A percentile compares a stretch with the other conserved stretches of the same genome.
Evolutionary conservation across 2,888 invertebrate genomes (phyloP).

Genomic region (Cyclophora albipunctata): DNA sequence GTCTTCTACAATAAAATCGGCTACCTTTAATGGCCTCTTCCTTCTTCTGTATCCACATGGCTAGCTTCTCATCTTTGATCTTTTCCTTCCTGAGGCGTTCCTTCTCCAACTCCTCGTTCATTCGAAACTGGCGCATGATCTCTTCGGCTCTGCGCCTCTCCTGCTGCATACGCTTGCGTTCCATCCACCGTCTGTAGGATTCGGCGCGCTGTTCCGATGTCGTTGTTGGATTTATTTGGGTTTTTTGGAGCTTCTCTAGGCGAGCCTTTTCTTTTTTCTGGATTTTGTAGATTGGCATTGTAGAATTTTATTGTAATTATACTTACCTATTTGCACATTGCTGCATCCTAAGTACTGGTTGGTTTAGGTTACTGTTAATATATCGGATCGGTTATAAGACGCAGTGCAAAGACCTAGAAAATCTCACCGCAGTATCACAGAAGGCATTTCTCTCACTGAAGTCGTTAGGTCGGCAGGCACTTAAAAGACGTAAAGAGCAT

Average conservation of each 20-base stretch:
- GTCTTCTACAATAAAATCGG: too few species aligned
- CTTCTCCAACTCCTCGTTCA: constrained; percentile 48
- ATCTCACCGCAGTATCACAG: too few species aligned
- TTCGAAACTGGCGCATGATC: constrained; percentile 49
- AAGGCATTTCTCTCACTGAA: too few species aligned
- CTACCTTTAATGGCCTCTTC: constrained; percentile 75
- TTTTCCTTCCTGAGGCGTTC: constrained; percentile 50
- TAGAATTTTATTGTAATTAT: too few species aligned
- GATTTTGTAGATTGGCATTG: background rate
- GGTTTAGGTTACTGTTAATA: background rate
- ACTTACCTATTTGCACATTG: too few species aligned
- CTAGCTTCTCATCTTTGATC: constrained; percentile 63
- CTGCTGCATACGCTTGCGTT: constrained; percentile 56
- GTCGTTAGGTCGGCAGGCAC: too few species aligned
- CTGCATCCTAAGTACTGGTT: too few species aligned
- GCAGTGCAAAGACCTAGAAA: too few species aligned
- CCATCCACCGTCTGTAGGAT: constrained; percentile 72
- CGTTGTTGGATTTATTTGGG: constrained; percentile 30
- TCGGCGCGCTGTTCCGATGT: constrained; percentile 64
- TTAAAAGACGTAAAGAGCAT: too few species aligned
- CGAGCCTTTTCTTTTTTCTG: constrained; percentile 53
- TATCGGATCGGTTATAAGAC: too few species aligned
- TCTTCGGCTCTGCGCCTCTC: constrained; percentile 58
- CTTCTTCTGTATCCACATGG: constrained; percentile 76
- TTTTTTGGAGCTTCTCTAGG: constrained; percentile 37